Evolutionary conservation across 2,113 vertebrate species (phyloP).

Genomic region (Sterrhoptilus dennistouni): DNA sequence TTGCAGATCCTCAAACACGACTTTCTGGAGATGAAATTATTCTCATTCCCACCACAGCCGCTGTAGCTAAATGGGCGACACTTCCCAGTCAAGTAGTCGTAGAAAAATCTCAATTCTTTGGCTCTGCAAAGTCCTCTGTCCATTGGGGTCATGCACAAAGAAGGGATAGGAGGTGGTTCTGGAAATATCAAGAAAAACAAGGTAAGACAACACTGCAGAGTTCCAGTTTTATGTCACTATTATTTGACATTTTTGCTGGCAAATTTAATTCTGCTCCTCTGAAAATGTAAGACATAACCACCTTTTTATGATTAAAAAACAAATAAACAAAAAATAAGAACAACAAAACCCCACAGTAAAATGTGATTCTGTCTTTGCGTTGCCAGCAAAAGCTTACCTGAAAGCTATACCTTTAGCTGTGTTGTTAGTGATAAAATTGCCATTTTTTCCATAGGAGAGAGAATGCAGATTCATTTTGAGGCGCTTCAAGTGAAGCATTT

Average conservation of each 20-base stretch:
- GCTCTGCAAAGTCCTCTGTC: conserved; percentile 79
- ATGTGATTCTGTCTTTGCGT: not conserved
- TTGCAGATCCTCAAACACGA: conserved; percentile 79
- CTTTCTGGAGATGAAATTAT: conserved; percentile 81
- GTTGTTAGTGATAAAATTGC: not conserved
- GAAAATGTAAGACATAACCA: not conserved
- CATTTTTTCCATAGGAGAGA: not conserved
- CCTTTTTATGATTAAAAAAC: not conserved
- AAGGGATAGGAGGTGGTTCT: conserved; percentile 60
- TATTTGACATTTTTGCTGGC: no score
- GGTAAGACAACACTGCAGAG: not conserved
- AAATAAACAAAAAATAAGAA: not conserved
- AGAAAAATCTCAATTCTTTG: conserved; percentile 76
- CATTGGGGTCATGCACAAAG: conserved; percentile 70
- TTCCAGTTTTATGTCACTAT: not conserved
- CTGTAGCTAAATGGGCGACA: conserved; percentile 83
- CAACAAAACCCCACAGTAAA: not conserved
- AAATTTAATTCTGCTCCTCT: not conserved
- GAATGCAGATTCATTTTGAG: not conserved
- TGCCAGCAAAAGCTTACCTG: not conserved
- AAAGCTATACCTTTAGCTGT: not conserved
- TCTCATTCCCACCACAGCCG: conserved; percentile 90
- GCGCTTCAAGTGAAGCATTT: not conserved
- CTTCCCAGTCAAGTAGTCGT: conserved; percentile 62
- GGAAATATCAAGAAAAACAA: conserved; percentile 15